Evolutionary conservation across 1,140 invertebrate genomes (phyloP).

Genomic region (Lucilia sericata): DNA sequence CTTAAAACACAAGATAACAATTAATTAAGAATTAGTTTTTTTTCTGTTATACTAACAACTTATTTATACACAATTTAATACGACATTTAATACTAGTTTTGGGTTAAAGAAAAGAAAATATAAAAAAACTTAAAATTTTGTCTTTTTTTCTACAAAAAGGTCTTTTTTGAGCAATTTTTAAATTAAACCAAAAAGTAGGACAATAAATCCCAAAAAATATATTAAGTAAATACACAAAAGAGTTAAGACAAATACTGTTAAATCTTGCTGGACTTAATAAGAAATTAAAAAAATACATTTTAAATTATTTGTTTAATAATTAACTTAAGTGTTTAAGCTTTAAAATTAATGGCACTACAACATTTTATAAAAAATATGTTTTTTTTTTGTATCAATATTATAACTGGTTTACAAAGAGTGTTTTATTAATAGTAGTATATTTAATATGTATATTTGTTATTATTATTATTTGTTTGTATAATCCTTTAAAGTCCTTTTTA

Average conservation of each 20-base stretch:
- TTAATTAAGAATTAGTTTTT: conserved; percentile 32
- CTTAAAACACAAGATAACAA: conserved; percentile 42
- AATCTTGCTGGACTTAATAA: neutral
- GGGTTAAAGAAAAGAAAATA: too few species aligned
- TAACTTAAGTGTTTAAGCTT: neutral
- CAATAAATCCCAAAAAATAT: neutral
- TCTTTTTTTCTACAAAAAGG: neutral
- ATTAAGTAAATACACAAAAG: neutral
- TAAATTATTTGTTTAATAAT: conserved; percentile 24
- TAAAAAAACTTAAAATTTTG: neutral
- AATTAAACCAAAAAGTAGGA: neutral
- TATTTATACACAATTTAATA: neutral
- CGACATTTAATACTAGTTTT: neutral
- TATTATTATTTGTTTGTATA: neutral
- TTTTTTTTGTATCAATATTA: neutral
- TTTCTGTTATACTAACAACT: neutral
- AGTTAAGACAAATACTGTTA: conserved; percentile 28
- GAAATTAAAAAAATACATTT: neutral
- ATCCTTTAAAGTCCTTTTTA: neutral
- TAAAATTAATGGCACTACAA: conserved; percentile 39
- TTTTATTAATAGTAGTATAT: too few species aligned
- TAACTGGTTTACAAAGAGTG: neutral
- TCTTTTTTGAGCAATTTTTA: conserved; percentile 25
- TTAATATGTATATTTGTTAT: neutral
- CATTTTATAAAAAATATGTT: conserved; percentile 35